Percentiles rank a stretch among this genome's conserved stretches.
Conservation (phyloP, 2,797 vertebrate genomes). For the Ataeniobius toweri region DNA sequence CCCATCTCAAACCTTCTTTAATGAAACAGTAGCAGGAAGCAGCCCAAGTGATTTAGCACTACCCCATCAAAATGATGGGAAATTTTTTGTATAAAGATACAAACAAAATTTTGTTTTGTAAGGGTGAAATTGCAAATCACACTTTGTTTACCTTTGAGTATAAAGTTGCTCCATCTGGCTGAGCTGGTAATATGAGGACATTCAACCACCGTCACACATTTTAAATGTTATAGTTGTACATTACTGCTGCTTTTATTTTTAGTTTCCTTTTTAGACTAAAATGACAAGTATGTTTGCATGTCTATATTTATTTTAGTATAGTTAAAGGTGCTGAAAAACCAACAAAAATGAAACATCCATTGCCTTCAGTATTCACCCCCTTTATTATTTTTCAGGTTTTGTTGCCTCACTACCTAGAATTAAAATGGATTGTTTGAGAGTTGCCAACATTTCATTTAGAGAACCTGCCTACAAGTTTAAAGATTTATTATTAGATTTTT, state of each 20-base stretch:
- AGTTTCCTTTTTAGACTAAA: background rate
- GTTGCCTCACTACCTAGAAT: no score
- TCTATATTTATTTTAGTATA: no score
- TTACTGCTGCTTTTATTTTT: background rate
- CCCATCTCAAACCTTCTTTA: background rate
- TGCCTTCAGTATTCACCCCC: no score
- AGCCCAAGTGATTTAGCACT: background rate
- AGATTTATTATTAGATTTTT: no score
- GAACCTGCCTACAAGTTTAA: no score
- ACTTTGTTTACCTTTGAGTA: background rate
- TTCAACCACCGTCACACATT: background rate
- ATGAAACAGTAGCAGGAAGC: background rate
- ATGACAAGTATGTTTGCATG: background rate
- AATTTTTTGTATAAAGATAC: background rate
- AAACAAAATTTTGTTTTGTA: constrained; percentile 4
- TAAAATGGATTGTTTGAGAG: no score
- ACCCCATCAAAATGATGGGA: background rate
- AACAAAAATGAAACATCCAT: no score
- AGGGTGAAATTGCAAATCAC: background rate
- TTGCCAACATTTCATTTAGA: no score
- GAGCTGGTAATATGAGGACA: background rate
- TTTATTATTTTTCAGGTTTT: no score
- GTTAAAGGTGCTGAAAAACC: no score
- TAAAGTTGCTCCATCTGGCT: background rate
- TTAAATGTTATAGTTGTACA: background rate